A percentile compares a stretch with the other conserved stretches of the same genome.
Conservation (phyloP, 1,140 invertebrate species). For the Eumaeus atala region DNA sequence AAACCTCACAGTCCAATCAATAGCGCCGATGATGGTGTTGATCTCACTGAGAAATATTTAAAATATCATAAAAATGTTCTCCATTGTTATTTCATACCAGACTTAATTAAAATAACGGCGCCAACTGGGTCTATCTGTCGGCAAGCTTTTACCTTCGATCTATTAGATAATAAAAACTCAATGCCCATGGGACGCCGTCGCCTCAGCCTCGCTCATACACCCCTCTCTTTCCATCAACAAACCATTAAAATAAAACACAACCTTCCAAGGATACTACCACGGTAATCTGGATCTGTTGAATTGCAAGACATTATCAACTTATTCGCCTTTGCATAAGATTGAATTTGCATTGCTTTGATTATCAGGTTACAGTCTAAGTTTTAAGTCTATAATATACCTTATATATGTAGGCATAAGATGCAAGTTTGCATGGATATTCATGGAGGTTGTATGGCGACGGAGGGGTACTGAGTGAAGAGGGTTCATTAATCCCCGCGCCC, state of each 20-base stretch:
- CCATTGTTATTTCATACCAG: conserved; percentile 20
- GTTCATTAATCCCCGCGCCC: conserved; percentile 72
- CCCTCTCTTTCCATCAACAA: conserved; percentile 31
- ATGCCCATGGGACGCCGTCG: conserved; percentile 45
- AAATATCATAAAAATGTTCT: conserved; percentile 5
- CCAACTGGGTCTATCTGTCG: conserved; percentile 61
- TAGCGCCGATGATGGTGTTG: background rate
- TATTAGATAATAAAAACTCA: conserved; percentile 71
- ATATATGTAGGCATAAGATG: conserved; percentile 22
- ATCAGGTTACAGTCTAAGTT: conserved; percentile 14
- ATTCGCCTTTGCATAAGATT: conserved; percentile 24
- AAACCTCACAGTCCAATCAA: too few relatives aligned
- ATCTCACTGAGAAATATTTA: background rate
- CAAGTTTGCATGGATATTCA: conserved; percentile 22
- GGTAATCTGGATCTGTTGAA: conserved; percentile 47
- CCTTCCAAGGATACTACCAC: conserved; percentile 71
- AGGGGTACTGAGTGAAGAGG: conserved; percentile 48
- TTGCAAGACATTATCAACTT: conserved; percentile 32
- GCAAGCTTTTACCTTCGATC: conserved; percentile 46
- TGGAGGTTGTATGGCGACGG: conserved; percentile 45
- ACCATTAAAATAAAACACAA: conserved; percentile 63
- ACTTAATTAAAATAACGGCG: conserved; percentile 55
- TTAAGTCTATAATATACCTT: conserved; percentile 27
- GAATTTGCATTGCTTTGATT: conserved; percentile 22
- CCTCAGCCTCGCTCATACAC: conserved; percentile 9